phyloP scores from a whole-genome alignment of 1,140 invertebrate genomes.

The Microplitis demolitor region DNA sequence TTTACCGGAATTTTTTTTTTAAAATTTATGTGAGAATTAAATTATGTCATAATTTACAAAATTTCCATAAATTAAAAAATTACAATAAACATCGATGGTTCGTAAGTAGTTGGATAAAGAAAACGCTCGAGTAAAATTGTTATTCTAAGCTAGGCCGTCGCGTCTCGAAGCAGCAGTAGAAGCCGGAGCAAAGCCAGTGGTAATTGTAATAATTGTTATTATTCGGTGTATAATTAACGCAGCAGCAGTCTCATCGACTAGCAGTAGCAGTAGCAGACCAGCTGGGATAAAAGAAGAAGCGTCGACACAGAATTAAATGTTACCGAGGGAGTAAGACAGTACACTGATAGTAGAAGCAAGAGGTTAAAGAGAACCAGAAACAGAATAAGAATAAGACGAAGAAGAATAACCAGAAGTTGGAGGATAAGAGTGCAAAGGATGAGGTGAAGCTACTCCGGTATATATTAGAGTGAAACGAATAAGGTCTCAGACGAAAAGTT shows the following conservation, averaged over 20 bases:
- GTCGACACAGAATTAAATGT: constrained; percentile 1
- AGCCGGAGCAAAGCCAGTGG: constrained; percentile 31
- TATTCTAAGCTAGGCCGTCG: constrained; percentile 29
- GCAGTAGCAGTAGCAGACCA: background rate
- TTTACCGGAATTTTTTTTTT: no score
- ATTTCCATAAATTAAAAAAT: no score
- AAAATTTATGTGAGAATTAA: no score
- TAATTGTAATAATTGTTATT: constrained; percentile 57
- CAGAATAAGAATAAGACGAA: constrained; percentile 1
- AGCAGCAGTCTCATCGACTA: constrained; percentile 33
- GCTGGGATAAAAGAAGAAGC: background rate
- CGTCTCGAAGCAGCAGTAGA: constrained; percentile 18
- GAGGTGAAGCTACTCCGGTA: background rate
- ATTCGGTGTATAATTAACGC: constrained; percentile 56
- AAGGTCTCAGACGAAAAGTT: constrained; percentile 51
- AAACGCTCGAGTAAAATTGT: constrained; percentile 13
- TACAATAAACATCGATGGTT: no score
- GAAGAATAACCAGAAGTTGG: background rate
- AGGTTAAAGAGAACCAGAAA: background rate
- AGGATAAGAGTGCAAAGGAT: constrained; percentile 14
- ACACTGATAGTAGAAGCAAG: no score
- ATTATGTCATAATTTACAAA: no score
- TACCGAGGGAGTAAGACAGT: constrained; percentile 10
- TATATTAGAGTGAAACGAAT: constrained; percentile 18
- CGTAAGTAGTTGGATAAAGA: no score